Percentiles rank a stretch among this genome's conserved stretches.
Conservation (phyloP, 2,888 invertebrate species). For the Alitta virens region DNA sequence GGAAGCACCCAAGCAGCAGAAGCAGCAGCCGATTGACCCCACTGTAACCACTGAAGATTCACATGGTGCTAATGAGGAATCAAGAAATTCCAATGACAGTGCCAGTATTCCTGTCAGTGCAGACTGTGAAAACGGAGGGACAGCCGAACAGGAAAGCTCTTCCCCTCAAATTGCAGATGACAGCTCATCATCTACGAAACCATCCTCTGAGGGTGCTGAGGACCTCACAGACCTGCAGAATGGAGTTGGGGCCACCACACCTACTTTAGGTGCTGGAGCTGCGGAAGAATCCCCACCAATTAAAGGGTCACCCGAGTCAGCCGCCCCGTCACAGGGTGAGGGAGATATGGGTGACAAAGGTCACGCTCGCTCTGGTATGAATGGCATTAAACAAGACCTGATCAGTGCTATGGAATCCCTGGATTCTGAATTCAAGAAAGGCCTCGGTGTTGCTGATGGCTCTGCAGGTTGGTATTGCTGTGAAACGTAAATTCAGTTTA, state of each 20-base stretch:
- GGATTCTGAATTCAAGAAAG: conserved; percentile 10
- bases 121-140: too few relatives aligned
- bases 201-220: too few relatives aligned
- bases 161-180: too few relatives aligned
- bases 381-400: conserved; percentile 48
- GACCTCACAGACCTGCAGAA: not conserved
- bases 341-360: conserved; percentile 12
- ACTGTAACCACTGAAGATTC: not conserved
- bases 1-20: not conserved
- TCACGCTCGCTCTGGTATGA: conserved; percentile 42
- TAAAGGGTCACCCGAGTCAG: too few relatives aligned
- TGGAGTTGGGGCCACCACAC: not conserved
- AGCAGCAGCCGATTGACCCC: not conserved
- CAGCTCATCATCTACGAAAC: too few relatives aligned
- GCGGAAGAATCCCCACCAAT: too few relatives aligned
- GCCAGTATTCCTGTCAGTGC: too few relatives aligned
- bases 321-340: too few relatives aligned
- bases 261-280: not conserved
- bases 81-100: not conserved
- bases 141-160: too few relatives aligned
- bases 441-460: too few relatives aligned
- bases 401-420: conserved; percentile 45
- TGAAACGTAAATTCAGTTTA: too few relatives aligned
- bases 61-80: not conserved
- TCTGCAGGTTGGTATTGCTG: too few relatives aligned